Base-by-base conservation (phyloP, 2,113 vertebrate species). In the Bos javanicus region DNA sequence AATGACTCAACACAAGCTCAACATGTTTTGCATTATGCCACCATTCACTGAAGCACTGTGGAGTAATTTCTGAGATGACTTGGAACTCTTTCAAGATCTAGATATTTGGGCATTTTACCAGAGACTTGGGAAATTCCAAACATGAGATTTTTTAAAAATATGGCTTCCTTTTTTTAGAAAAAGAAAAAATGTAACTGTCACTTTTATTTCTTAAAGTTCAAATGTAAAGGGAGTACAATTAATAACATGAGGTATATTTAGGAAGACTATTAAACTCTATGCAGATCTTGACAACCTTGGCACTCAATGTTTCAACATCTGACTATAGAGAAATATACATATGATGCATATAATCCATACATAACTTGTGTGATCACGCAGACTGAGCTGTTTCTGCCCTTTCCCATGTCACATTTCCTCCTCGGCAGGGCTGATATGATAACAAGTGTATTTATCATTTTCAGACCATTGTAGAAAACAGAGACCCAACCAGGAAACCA, bases 51-150 rank as follows among this genome's bases (percentile, higher is more conserved):
- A 90, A 85, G n/a, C 17, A 54, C 43, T 30, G 39, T 3, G 23
- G 82, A 91, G 50, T 78, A 64, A 50, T 50, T 94, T 19, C 15
- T 74, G 67, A 97, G 64, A 92, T 39, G 91, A 39, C 43, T 19
- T 48, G 60, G 59, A 91, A 26, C 36, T 93, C 28, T 54, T 78
- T 62, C 85, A 94, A 83, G 56, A 54, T 91, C 86, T 91, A 85
- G 48, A 76, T 86, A 76, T 76, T 74, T 93, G 86, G 36, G 26
- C 74, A 78, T 89, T 97, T 95, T 89, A 97, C 52, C 50, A 92
- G 71, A 46, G 50, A 97, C n/a, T 95, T 92, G 93, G 89, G 52
- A 96, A 97, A 95, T 95, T 94, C 56, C 60, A 97, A 82, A 97
- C 94, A 91, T 95, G n/a, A 96, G 28, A 59, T 50, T 52, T 87